Evolutionary conservation across 2,888 invertebrate species (phyloP), one percentile per base, ranked within the genome.

Genomic region (Drosophila ustulata): DNA sequence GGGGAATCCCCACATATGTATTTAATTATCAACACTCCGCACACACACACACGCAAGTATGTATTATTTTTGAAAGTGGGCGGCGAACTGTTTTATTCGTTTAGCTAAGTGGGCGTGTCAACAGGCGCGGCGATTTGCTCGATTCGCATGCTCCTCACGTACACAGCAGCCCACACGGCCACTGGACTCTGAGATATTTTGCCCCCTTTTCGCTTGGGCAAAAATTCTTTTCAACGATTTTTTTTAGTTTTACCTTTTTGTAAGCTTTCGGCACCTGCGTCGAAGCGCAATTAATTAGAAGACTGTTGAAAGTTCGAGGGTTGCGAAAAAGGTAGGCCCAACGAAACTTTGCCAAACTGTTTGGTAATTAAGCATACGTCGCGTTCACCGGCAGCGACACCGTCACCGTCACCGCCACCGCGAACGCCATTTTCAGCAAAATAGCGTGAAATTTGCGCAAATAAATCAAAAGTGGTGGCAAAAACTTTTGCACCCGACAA

Each of bases 221-320:
- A 26, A 26, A 26, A 77, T 75, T 79, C 69, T 64, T 75, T 51
- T 28, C 30, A 32, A 3, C n/a, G 43, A 5, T 23, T 32, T 32
- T 23, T 50, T 34, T 32, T 1, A 4, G 5, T 34, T 28, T 13
- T 7, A 47, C 23, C 23, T 34, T 50, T 32, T 50, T 34, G 23
- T 28, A 56, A 70, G 73, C 71, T 70, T 77, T 75, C 71, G 68
- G 64, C 83, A 78, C 67, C 59, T 71, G 77, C 55, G 55, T 47
- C 72, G 66, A 73, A 70, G 70, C 70, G 66, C 75, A 84, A 83
- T 84, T 84, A 84, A 84, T 84, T 86, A 84, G 80, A 78, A 66
- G 57, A 23, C 49, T 66, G 37, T 67, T 66, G 66, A 77, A 79
- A 77, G 65, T 77, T 79, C 62, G 39, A 41, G 49, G 55, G 34